A percentile compares a stretch with the other conserved stretches of the same genome.
Evolutionary conservation across 37 sponge, comb jelly and placozoan genomes (phyloP).

Genomic region (Halisarca cf. caerulea): DNA sequence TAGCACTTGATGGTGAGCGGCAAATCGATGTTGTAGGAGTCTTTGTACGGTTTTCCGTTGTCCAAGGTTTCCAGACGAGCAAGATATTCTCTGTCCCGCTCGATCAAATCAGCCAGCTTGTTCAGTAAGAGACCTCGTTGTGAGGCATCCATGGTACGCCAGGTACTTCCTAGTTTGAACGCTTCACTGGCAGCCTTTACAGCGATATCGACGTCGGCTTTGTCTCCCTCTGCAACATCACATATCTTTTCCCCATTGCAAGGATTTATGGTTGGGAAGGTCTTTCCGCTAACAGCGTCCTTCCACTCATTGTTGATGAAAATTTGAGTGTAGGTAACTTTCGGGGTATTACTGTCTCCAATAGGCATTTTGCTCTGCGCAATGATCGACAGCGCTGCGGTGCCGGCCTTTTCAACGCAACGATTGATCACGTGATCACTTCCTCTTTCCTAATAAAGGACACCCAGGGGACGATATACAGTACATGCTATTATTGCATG

Average conservation of each 20-base stretch:
- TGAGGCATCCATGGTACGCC: slow-evolving; percentile 97
- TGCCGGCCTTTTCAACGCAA: too few species aligned
- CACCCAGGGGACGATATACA: too few species aligned
- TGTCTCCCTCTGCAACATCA: slow-evolving; percentile 94
- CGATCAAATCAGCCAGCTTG: slow-evolving; percentile 92
- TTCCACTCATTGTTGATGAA: slow-evolving; percentile 97
- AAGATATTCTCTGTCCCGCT: slow-evolving; percentile 89
- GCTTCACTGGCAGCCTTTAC: slow-evolving; percentile 91
- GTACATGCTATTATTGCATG: too few species aligned
- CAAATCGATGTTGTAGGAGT: slow-evolving; percentile 65
- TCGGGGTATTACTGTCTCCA: slow-evolving; percentile 35
- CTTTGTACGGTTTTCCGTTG: slow-evolving; percentile 91
- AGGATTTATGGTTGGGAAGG: slow-evolving; percentile 93
- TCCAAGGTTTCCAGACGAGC: slow-evolving; percentile 91
- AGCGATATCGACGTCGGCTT: slow-evolving; percentile 96
- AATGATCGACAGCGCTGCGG: too few species aligned
- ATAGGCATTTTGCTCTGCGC: too few species aligned
- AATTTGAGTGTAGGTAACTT: slow-evolving; percentile 84
- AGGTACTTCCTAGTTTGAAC: slow-evolving; percentile 81
- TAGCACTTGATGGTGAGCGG: slow-evolving; percentile 63
- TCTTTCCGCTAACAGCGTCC: slow-evolving; percentile 89
- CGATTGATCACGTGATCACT: too few species aligned
- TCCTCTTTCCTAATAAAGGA: too few species aligned
- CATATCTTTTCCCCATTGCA: slow-evolving; percentile 92
- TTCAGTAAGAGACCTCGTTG: slow-evolving; percentile 82